Conservation (phyloP, 30 jellyfish, hydroid and myxozoan genomes). For the Aurelia aurita complex sp. Pacific region DNA sequence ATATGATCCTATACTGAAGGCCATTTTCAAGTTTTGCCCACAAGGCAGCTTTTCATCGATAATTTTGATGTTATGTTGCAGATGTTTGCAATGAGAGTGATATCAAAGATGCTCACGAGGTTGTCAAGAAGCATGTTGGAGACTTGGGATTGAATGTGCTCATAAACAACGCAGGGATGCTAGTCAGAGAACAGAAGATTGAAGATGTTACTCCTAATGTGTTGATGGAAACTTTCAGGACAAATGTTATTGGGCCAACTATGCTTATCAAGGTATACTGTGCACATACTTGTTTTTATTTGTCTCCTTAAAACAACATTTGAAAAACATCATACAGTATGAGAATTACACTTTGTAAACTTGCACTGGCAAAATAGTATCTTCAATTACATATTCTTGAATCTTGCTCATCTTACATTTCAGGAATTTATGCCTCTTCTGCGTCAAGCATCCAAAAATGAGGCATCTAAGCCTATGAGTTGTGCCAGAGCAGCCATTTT, state of each 20-base stretch:
- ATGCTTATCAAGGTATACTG: slow-evolving; percentile 61
- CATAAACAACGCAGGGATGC: slow-evolving; percentile 84
- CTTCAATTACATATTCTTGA: background rate
- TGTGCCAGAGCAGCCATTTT: slow-evolving; percentile 81
- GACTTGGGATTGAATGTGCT: slow-evolving; percentile 71
- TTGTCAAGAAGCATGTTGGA: slow-evolving; percentile 40
- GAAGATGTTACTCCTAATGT: slow-evolving; percentile 43
- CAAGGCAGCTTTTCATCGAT: background rate
- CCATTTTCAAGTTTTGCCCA: too few relatives aligned
- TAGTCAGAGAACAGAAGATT: slow-evolving; percentile 23
- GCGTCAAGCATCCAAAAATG: slow-evolving; percentile 58
- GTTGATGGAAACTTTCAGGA: slow-evolving; percentile 42
- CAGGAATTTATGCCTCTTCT: slow-evolving; percentile 85
- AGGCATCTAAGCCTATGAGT: slow-evolving; percentile 57
- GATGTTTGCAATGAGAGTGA: slow-evolving; percentile 72
- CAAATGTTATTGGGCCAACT: slow-evolving; percentile 86
- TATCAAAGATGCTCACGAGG: slow-evolving; percentile 55
- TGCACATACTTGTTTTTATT: background rate
- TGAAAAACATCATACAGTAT: too few relatives aligned
- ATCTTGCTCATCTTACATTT: background rate
- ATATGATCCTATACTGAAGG: too few relatives aligned
- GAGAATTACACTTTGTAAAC: too few relatives aligned
- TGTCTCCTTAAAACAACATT: too few relatives aligned
- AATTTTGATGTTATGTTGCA: background rate
- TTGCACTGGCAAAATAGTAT: background rate